Conservation (phyloP, 2,888 invertebrate genomes). For the Drosophila lutescens region DNA sequence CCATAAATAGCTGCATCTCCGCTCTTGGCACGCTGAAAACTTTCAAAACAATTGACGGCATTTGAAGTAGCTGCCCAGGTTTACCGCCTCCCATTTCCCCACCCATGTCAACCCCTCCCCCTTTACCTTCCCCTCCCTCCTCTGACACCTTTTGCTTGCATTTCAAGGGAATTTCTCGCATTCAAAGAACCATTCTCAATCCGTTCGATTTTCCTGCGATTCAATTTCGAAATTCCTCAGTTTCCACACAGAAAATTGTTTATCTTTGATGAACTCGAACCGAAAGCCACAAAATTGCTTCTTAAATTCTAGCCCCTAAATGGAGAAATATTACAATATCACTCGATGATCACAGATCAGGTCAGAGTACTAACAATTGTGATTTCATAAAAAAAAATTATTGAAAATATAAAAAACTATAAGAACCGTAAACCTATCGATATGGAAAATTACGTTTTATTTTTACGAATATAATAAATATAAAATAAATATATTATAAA, state of each 20-base stretch:
- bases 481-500: no score
- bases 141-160: conserved; percentile 1
- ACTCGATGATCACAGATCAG: background rate
- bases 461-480: no score
- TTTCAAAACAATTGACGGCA: conserved; percentile 71
- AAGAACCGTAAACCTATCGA: no score
- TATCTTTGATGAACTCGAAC: conserved; percentile 3
- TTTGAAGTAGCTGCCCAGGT: conserved; percentile 62
- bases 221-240: conserved; percentile 28
- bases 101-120: background rate
- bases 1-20: conserved; percentile 68
- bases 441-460: no score
- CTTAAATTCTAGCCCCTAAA: background rate
- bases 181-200: conserved; percentile 18
- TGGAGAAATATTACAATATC: background rate
- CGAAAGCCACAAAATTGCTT: conserved; percentile 5
- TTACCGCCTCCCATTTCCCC: background rate
- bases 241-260: conserved; percentile 20
- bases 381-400: background rate
- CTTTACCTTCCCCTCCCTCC: no score
- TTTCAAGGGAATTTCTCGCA: conserved; percentile 20
- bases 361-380: background rate
- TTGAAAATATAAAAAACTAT: no score
- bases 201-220: conserved; percentile 6
- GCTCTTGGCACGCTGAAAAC: conserved; percentile 43